Conservation (phyloP, 2,888 invertebrate species). For the Calameuta filiformis region DNA sequence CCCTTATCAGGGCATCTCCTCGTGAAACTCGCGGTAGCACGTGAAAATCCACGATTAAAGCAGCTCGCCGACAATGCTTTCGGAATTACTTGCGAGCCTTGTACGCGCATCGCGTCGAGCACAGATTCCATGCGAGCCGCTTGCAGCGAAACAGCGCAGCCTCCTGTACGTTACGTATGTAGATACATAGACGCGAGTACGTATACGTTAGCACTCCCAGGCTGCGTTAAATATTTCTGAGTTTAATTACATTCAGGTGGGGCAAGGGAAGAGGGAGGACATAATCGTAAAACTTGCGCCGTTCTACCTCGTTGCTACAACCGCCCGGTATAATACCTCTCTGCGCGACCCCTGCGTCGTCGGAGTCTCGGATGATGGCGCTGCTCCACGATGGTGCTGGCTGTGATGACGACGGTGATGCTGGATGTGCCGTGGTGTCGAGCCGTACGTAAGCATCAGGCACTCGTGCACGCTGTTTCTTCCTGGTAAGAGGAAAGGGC, state of each 20-base stretch:
- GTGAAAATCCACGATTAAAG: not conserved
- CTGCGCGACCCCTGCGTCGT: not conserved
- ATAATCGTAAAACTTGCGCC: slow-evolving; percentile 42
- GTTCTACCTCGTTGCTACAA: slow-evolving; percentile 19
- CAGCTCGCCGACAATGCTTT: not conserved
- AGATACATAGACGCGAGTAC: not conserved
- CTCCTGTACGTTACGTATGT: not conserved
- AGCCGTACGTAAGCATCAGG: not conserved
- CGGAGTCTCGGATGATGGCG: not conserved
- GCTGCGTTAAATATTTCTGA: slow-evolving; percentile 33
- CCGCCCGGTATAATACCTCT: slow-evolving; percentile 6
- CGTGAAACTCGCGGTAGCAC: not conserved
- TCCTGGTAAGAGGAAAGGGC: slow-evolving; percentile 25
- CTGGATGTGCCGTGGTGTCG: not conserved
- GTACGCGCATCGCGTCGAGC: not conserved
- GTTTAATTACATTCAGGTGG: slow-evolving; percentile 39
- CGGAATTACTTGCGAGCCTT: not conserved
- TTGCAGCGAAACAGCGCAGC: not conserved
- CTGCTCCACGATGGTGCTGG: not conserved
- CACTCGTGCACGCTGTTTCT: slow-evolving; percentile 7
- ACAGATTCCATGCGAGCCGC: not conserved
- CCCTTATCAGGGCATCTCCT: not conserved
- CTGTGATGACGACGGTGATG: not conserved
- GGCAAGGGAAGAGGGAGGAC: slow-evolving; percentile 15
- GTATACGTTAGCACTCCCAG: not conserved